Conservation (phyloP, 2,113 vertebrate species). For the Poeciliopsis prolifica region DNA sequence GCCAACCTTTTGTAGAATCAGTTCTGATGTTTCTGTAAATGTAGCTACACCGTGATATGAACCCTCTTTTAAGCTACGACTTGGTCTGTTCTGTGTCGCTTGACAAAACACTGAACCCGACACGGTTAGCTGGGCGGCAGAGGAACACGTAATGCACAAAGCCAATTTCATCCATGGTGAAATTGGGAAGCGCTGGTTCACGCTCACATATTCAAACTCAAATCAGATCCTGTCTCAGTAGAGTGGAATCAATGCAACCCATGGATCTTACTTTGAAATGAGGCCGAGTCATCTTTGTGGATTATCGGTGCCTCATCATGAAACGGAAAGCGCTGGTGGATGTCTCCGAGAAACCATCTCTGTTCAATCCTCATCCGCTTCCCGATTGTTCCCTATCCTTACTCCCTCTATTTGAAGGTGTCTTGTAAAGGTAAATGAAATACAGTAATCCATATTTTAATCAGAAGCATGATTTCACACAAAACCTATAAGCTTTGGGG, state of each 20-base stretch:
- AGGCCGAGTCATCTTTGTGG: constrained; percentile 78
- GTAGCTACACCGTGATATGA: background rate
- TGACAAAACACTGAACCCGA: constrained; percentile 78
- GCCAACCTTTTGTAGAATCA: background rate
- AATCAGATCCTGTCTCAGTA: constrained; percentile 93
- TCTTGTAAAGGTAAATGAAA: background rate
- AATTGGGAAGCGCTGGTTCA: constrained; percentile 81
- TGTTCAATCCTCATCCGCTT: constrained; percentile 44
- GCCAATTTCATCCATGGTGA: constrained; percentile 94
- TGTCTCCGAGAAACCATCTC: constrained; percentile 76
- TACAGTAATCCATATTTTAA: constrained; percentile 61
- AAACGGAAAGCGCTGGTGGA: constrained; percentile 63
- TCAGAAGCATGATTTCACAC: constrained; percentile 49
- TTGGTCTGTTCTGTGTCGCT: constrained; percentile 2
- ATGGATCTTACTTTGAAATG: constrained; percentile 96
- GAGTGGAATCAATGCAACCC: constrained; percentile 89
- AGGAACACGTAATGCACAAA: constrained; percentile 90
- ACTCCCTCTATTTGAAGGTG: background rate
- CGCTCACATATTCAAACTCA: constrained; percentile 79
- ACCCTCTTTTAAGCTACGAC: constrained; percentile 5
- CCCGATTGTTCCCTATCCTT: background rate
- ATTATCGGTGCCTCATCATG: constrained; percentile 68
- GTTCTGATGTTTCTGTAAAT: background rate
- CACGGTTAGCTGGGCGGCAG: constrained; percentile 88
- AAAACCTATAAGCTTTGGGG: constrained; percentile 22